Evolutionary conservation across 1,140 invertebrate species (phyloP).

Genomic region (Whitmania pigra): DNA sequence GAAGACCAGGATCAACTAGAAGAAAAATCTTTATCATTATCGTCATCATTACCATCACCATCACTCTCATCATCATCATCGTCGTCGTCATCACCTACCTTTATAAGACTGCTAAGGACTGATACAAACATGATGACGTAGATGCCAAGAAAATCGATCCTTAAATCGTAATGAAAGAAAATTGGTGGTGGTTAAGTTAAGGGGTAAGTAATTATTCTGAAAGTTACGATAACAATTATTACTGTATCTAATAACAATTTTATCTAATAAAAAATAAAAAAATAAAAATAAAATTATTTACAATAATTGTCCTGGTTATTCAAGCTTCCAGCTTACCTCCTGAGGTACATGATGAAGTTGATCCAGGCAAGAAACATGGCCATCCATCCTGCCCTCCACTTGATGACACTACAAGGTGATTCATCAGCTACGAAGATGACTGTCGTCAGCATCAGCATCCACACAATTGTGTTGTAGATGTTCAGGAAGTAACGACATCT

Average conservation of each 20-base stretch:
- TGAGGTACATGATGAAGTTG: slow-evolving; percentile 27
- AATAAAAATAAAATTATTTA: too few relatives aligned
- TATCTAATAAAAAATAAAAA: too few relatives aligned
- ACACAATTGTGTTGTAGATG: slow-evolving; percentile 24
- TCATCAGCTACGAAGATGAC: slow-evolving; percentile 16
- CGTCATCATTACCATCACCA: not conserved
- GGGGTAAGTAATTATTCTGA: not conserved
- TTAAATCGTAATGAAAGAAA: too few relatives aligned
- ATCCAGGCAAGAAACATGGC: slow-evolving; percentile 26
- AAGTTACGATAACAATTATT: too few relatives aligned
- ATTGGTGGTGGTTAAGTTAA: too few relatives aligned
- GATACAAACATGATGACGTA: slow-evolving; percentile 27
- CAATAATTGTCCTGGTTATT: not conserved
- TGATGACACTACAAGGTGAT: slow-evolving; percentile 11
- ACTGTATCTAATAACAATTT: too few relatives aligned
- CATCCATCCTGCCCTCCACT: slow-evolving; percentile 25
- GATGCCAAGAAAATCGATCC: slow-evolving; percentile 26
- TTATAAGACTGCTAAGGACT: slow-evolving; percentile 23
- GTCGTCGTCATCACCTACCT: slow-evolving; percentile 17
- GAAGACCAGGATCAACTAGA: slow-evolving; percentile 24
- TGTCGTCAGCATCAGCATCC: slow-evolving; percentile 23
- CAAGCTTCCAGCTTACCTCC: slow-evolving; percentile 19
- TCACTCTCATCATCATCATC: not conserved
- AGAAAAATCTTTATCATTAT: not conserved
- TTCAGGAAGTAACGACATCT: slow-evolving; percentile 20